Percentiles rank a stretch among this genome's conserved stretches.
These are phyloP conservation scores for Rhinatrema bivittatum DNA, from an alignment of 2,797 vertebrate genomes.

Conservation along the genomic window DNA sequence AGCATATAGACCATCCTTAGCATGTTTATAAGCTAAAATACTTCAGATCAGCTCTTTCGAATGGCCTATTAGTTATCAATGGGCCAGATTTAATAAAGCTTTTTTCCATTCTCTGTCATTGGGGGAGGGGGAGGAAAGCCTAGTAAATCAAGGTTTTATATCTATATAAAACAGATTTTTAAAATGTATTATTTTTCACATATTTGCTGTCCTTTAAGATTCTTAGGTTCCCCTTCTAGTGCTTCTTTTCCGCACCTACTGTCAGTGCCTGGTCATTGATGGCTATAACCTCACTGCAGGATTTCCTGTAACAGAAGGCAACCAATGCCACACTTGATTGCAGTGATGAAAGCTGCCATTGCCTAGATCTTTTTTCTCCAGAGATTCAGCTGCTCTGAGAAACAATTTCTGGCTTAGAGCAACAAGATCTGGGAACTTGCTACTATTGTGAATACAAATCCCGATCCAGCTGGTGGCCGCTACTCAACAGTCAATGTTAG, in stretches of 20 bases:
- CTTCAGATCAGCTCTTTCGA: too few species aligned
- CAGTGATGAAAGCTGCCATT: background rate
- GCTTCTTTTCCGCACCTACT: background rate
- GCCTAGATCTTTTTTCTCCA: conserved; percentile 25
- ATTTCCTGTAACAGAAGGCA: conserved; percentile 13
- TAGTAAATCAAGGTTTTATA: too few species aligned
- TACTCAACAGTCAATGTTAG: conserved; percentile 22
- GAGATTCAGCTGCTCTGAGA: conserved; percentile 26
- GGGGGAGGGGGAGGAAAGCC: too few species aligned
- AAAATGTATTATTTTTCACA: background rate
- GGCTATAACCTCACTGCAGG: conserved; percentile 5
- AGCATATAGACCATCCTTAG: too few species aligned
- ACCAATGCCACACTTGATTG: background rate
- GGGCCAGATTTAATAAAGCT: too few species aligned
- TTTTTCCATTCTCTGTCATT: too few species aligned
- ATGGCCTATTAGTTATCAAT: too few species aligned
- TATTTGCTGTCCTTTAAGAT: background rate
- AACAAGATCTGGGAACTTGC: conserved; percentile 4
- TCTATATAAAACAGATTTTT: too few species aligned
- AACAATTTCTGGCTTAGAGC: conserved; percentile 13
- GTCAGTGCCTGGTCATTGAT: background rate
- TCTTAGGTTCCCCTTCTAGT: conserved; percentile 5
- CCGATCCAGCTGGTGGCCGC: conserved; percentile 33
- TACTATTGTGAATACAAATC: conserved; percentile 28
- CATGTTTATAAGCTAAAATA: too few species aligned